These are phyloP conservation scores for Coreius guichenoti DNA, from an alignment of 2,797 vertebrate species.

Conservation along the genomic window DNA sequence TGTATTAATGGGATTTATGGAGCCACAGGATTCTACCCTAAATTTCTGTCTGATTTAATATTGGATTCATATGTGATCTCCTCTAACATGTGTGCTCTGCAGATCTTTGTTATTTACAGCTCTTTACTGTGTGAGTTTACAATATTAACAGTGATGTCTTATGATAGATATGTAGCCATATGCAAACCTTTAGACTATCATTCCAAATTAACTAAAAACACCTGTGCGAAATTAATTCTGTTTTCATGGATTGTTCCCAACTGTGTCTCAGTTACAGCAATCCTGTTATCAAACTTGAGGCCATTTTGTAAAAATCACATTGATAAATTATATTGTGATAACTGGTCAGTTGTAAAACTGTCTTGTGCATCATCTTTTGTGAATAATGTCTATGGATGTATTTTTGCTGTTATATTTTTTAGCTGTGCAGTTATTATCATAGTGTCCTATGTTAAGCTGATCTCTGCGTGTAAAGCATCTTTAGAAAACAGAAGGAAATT, in stretches of 20 bases:
- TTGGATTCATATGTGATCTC: conserved; percentile 27
- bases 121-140: conserved; percentile 37
- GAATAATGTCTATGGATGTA: conserved; percentile 37
- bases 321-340: conserved; percentile 45
- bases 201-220: neutral
- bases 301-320: conserved; percentile 28
- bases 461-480: conserved; percentile 41
- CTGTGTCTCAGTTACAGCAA: neutral
- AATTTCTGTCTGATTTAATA: conserved; percentile 31
- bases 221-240: conserved; percentile 28
- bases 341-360: conserved; percentile 44
- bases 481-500: conserved; percentile 50
- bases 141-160: conserved; percentile 32
- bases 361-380: conserved; percentile 30
- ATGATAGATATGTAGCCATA: conserved; percentile 42
- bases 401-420: neutral
- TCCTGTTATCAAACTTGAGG: conserved; percentile 3
- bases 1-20: conserved; percentile 36
- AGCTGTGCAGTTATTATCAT: conserved; percentile 27
- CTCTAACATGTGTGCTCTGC: conserved; percentile 21
- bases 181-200: conserved; percentile 43
- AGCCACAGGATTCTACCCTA: conserved; percentile 40
- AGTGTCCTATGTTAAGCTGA: conserved; percentile 36
- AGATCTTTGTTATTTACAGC: conserved; percentile 28
- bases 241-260: conserved; percentile 38